phyloP scores from a whole-genome alignment of 2,797 vertebrate genomes.

The Pterois miles region DNA sequence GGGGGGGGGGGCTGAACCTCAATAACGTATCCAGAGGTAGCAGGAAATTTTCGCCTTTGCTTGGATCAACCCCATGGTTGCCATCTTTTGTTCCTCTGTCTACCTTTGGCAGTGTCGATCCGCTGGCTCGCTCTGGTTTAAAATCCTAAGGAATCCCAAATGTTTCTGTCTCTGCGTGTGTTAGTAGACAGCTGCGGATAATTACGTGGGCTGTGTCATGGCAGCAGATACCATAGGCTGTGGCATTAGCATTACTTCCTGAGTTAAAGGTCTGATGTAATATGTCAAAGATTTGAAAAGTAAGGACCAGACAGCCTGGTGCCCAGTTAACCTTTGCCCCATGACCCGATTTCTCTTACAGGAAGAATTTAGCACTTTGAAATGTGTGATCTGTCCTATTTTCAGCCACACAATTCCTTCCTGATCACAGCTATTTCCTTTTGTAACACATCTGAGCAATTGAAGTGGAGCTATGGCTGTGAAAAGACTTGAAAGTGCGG shows the following conservation, averaged over 20 bases:
- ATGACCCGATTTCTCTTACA: neutral
- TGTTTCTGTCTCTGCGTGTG: constrained; percentile 16
- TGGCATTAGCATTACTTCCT: constrained; percentile 53
- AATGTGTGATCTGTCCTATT: neutral
- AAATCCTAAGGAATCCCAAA: constrained; percentile 19
- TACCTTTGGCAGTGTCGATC: constrained; percentile 37
- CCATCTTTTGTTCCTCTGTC: constrained; percentile 40
- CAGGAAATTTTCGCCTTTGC: constrained; percentile 40
- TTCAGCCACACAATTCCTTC: constrained; percentile 13
- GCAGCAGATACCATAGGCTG: constrained; percentile 26
- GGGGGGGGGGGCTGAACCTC: neutral
- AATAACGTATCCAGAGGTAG: neutral
- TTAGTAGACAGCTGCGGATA: constrained; percentile 45
- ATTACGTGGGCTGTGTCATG: constrained; percentile 41
- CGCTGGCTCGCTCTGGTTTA: neutral
- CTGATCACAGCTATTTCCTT: constrained; percentile 12
- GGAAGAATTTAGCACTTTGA: constrained; percentile 21
- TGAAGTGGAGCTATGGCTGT: constrained; percentile 14
- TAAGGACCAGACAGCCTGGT: constrained; percentile 15
- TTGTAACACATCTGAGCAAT: constrained; percentile 2
- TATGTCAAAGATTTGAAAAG: constrained; percentile 25
- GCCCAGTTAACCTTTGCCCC: constrained; percentile 24
- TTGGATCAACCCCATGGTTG: constrained; percentile 24
- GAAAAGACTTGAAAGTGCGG: constrained; percentile 22
- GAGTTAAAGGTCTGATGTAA: constrained; percentile 44